Conservation (phyloP, 2,113 vertebrate species). For the Corythaeola cristata region DNA sequence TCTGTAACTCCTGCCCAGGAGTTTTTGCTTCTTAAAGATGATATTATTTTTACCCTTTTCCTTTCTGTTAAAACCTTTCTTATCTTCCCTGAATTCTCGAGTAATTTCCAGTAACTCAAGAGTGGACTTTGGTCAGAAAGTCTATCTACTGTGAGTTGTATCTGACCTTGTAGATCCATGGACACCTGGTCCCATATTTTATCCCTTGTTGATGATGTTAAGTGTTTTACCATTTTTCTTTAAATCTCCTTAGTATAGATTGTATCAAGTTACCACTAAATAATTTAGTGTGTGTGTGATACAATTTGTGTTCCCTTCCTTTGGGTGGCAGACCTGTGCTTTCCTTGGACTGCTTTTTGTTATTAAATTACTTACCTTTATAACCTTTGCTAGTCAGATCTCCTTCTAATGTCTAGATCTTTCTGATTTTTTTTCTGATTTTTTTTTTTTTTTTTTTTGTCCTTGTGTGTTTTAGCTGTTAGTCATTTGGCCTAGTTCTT, state of each 20-base stretch:
- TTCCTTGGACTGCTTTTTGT: not conserved
- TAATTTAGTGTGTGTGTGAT: not conserved
- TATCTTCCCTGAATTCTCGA: not conserved
- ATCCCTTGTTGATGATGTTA: not conserved
- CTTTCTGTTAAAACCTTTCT: not conserved
- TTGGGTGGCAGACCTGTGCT: slow-evolving; percentile 46
- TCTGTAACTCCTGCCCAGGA: not conserved
- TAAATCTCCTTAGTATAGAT: accelerated
- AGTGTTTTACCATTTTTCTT: not conserved
- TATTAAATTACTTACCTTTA: not conserved
- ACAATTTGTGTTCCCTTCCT: not conserved
- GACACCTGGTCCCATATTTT: not conserved
- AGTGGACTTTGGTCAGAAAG: not conserved
- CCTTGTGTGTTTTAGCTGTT: not conserved
- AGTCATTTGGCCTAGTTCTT: not conserved
- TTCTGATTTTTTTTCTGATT: not conserved
- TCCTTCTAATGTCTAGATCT: not conserved
- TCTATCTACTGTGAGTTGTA: not conserved
- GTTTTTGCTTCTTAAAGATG: not conserved
- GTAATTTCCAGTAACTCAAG: not conserved
- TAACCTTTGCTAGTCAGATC: not conserved
- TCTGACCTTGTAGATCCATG: not conserved
- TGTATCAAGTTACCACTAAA: not conserved
- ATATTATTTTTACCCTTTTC: not conserved
- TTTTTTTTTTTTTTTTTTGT: not conserved